Percentiles rank a stretch among this genome's conserved stretches.
phyloP scores from a whole-genome alignment of 2,888 invertebrate species.

The Odontocerum albicorne region DNA sequence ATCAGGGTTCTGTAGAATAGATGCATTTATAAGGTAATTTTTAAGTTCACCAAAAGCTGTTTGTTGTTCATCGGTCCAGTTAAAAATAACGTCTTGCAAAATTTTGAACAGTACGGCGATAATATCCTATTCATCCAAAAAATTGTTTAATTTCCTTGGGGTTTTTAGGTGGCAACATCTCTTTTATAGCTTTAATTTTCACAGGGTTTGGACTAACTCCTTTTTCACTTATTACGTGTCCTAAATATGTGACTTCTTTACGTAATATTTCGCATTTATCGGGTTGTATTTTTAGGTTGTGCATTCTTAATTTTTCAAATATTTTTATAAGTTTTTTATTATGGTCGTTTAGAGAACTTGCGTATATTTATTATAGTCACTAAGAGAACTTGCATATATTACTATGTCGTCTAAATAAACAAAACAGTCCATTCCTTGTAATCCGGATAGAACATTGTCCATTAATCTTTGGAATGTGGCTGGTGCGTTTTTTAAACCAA shows the following conservation, averaged over 20 bases:
- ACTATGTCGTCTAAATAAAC: conserved; percentile 43
- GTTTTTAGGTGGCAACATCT: conserved; percentile 34
- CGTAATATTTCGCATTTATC: conserved; percentile 38
- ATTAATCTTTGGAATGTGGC: conserved; percentile 45
- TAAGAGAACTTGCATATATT: conserved; percentile 37
- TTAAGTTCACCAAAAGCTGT: conserved; percentile 1
- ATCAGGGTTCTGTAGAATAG: conserved; percentile 12
- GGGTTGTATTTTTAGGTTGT: conserved; percentile 36
- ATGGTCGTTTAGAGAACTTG: too few relatives aligned
- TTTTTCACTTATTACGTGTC: conserved; percentile 39
- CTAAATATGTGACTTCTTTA: conserved; percentile 40
- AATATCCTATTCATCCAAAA: conserved; percentile 40
- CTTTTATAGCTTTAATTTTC: conserved; percentile 33
- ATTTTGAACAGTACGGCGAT: conserved; percentile 36
- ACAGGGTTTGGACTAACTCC: conserved; percentile 37
- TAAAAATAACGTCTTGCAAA: conserved; percentile 32
- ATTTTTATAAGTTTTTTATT: conserved; percentile 27
- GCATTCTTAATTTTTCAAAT: conserved; percentile 26
- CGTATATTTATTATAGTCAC: too few relatives aligned
- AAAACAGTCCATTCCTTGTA: conserved; percentile 41
- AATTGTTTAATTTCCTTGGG: conserved; percentile 38
- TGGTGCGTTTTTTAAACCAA: conserved; percentile 46
- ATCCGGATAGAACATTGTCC: conserved; percentile 42
- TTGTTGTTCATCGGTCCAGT: conserved; percentile 12
- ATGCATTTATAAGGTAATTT: conserved; percentile 3